Base-by-base conservation (phyloP, 2,113 vertebrate genomes). In the Tragelaphus strepsiceros region DNA sequence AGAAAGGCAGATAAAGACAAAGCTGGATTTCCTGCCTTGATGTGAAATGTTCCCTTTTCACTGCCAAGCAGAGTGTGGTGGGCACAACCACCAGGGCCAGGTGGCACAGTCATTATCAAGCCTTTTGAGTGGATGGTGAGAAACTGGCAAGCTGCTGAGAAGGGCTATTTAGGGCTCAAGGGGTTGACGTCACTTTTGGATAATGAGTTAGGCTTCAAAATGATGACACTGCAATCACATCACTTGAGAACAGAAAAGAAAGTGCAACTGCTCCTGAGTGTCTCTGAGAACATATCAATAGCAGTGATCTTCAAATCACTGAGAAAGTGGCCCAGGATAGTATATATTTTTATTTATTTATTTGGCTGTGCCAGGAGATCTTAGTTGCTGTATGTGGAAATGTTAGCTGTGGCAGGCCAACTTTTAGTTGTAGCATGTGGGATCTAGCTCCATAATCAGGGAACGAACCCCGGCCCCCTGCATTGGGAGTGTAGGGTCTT, bases 1-100 rank as follows among this genome's bases (percentile, higher is more conserved):
- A 98, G 56, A 98, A 96, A 78, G 56, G 93, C 95, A 97, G 95
- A 98, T 90, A 96, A 97, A 97, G 89, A 91, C 84, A 90, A 93
- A 95, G 59, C 74, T 93, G 92, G 81, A 82, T 58, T 95, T 98
- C 96, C 97, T 64, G 86, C 81, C 54, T 7, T 46, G 43, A 77
- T 51, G 49, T 32, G 91, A 58, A 93, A 93, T 96, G 59, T 94
- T 91, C 95, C 95, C 89, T 53, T 11, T 0, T 43, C 97, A 88
- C 88, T 92, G 84, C 94, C 98, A 91, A 92, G 80, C 91, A 35
- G 3, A 49, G 74, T 30, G 4, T 1, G 96, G 74, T 15, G 0
- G 59, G 81, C 83, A 64, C 51, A 82, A 94, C 58, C 94, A 92
- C 14, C 32, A 94, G 85, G 74, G 97, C 94, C 98, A 98, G 95